A percentile compares a stretch with the other conserved stretches of the same genome.
Evolutionary conservation across 1,140 invertebrate species (phyloP).

Genomic region (Diuraphis noxia): DNA sequence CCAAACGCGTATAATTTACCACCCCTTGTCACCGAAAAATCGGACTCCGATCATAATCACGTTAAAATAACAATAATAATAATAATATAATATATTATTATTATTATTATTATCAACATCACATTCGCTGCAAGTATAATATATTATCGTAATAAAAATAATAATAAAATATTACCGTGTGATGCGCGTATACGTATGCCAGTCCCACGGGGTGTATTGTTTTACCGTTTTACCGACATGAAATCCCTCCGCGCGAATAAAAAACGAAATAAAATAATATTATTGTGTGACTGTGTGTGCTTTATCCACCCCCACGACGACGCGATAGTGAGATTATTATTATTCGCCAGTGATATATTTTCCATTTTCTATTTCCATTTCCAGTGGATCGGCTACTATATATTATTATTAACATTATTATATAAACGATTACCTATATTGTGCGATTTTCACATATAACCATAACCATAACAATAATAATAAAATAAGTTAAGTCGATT

Average conservation of each 20-base stretch:
- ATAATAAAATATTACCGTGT: background rate
- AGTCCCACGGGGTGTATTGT: background rate
- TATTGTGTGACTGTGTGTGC: background rate
- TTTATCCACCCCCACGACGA: background rate
- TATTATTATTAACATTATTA: background rate
- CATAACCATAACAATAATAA: too few relatives aligned
- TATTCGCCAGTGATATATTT: background rate
- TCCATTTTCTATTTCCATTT: conserved; percentile 9
- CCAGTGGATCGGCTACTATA: background rate
- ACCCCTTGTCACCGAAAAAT: background rate
- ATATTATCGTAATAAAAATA: conserved; percentile 14
- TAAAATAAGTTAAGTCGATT: too few relatives aligned
- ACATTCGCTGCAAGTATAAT: background rate
- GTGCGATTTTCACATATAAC: too few relatives aligned
- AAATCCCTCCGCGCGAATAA: background rate
- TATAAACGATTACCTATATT: too few relatives aligned
- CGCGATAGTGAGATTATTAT: background rate
- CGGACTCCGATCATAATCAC: conserved; percentile 5
- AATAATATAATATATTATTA: background rate
- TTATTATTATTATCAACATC: background rate
- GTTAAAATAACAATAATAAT: background rate
- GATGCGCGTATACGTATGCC: too few relatives aligned
- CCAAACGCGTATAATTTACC: background rate
- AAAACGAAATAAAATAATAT: background rate
- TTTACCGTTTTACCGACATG: background rate